These are phyloP conservation scores for Tachyglossus aculeatus DNA, from an alignment of 2,797 vertebrate species.

Conservation along the genomic window DNA sequence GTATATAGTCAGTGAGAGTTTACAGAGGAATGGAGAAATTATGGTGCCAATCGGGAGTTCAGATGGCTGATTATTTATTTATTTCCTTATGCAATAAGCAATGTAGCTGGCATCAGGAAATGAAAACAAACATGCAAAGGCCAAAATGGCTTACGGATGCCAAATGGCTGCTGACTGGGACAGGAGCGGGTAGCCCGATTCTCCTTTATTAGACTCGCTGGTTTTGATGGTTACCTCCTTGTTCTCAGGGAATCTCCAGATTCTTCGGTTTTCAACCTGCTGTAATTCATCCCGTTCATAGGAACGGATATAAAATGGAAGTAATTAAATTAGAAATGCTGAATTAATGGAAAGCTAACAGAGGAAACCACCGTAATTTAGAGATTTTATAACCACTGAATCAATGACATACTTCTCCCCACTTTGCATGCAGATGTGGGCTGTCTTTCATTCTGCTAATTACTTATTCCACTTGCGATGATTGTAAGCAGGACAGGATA, in stretches of 20 bases:
- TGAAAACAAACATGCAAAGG: background rate
- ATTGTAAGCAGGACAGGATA: background rate
- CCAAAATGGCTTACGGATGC: no score
- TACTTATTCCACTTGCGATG: background rate
- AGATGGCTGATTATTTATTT: background rate
- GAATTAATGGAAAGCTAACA: conserved; percentile 18
- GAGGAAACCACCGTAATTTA: conserved; percentile 8
- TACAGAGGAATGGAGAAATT: no score
- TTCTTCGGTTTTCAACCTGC: background rate
- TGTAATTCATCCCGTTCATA: conserved; percentile 1
- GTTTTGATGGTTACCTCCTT: background rate
- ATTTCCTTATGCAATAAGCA: background rate
- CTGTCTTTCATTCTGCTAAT: background rate
- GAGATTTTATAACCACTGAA: background rate
- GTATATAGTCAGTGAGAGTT: no score
- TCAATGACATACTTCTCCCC: background rate
- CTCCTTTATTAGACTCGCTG: background rate
- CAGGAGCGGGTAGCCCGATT: no score
- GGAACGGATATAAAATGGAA: background rate
- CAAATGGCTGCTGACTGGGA: background rate
- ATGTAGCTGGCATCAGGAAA: background rate
- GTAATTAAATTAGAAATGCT: conserved; percentile 39
- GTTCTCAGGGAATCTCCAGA: background rate
- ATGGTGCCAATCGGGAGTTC: background rate
- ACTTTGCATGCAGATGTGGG: background rate